Conservation (phyloP, 37 sponge, comb jelly and placozoan genomes). For the Aphrocallistes beatrix region DNA sequence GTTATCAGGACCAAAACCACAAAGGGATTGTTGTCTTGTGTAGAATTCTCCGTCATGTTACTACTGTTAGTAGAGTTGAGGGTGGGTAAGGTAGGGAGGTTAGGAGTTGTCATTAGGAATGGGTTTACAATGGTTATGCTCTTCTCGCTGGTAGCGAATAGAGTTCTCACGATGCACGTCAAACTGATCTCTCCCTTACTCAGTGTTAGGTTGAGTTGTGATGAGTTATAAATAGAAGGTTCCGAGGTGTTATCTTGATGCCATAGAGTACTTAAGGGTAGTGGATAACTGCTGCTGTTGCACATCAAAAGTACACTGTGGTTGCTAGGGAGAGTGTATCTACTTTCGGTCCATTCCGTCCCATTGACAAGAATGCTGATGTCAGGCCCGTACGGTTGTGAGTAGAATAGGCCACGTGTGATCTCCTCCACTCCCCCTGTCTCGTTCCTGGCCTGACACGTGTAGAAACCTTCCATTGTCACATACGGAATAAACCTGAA, state of each 20-base stretch:
- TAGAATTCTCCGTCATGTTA: no score
- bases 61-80: no score
- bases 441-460: background rate
- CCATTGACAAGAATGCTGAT: background rate
- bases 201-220: background rate
- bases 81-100: no score
- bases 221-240: background rate
- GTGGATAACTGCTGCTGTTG: background rate
- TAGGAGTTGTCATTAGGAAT: no score
- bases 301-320: background rate
- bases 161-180: background rate
- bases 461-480: background rate
- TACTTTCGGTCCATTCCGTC: background rate
- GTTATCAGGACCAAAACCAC: no score
- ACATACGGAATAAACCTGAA: background rate
- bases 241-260: background rate
- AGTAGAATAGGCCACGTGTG: background rate
- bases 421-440: background rate
- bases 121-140: background rate
- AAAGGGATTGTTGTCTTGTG: no score
- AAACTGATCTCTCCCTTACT: background rate
- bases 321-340: background rate
- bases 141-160: background rate
- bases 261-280: background rate
- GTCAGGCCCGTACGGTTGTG: background rate